Evolutionary conservation across 2,113 vertebrate species (phyloP).

Genomic region (Otis tarda): DNA sequence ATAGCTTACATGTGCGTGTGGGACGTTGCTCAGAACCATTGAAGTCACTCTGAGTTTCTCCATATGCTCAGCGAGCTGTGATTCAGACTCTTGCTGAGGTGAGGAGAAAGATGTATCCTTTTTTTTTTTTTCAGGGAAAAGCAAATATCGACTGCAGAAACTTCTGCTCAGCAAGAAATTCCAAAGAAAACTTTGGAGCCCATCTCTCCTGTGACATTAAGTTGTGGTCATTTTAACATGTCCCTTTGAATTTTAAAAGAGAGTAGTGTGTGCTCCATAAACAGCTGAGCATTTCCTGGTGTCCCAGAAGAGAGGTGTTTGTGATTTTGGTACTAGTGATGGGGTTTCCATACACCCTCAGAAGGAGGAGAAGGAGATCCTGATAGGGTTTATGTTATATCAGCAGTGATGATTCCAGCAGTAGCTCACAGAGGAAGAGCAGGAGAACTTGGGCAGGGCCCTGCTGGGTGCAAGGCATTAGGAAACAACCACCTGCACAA

Average conservation of each 20-base stretch:
- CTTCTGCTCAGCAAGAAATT: constrained; percentile 40
- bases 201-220: constrained; percentile 27
- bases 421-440: background rate
- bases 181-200: constrained; percentile 24
- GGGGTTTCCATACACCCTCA: background rate
- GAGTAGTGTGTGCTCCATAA: background rate
- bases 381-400: background rate
- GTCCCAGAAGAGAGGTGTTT: background rate
- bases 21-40: background rate
- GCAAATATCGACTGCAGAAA: constrained; percentile 23
- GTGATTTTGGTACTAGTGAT: background rate
- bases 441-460: background rate
- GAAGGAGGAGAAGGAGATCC: background rate
- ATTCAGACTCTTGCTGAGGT: constrained; percentile 18
- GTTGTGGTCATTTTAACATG: constrained; percentile 50
- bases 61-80: constrained; percentile 16
- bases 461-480: background rate
- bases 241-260: constrained; percentile 4
- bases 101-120: background rate
- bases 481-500: background rate
- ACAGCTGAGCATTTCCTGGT: background rate
- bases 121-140: constrained; percentile 33
- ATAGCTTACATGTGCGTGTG: background rate
- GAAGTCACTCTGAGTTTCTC: constrained; percentile 3
- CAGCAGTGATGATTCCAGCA: background rate